Conservation (phyloP, 1,140 invertebrate genomes). For the Eriosoma lanigerum region DNA sequence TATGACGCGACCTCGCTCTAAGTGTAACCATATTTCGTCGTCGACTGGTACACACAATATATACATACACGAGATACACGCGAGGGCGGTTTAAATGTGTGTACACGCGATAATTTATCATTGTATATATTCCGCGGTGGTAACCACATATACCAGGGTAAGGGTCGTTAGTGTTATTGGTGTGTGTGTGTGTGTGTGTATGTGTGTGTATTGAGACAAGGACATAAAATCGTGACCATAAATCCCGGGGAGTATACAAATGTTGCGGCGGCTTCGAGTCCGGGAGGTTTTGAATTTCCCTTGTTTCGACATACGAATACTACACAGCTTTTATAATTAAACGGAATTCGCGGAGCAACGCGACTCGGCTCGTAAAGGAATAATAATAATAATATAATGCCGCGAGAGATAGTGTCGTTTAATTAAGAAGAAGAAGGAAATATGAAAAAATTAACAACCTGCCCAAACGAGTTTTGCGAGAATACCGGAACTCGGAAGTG, state of each 20-base stretch:
- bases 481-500: too few relatives aligned
- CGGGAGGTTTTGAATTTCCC: slow-evolving; percentile 16
- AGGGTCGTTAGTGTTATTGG: slow-evolving; percentile 4
- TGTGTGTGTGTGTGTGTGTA: not conserved
- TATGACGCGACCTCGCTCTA: slow-evolving; percentile 25
- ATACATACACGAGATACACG: too few relatives aligned
- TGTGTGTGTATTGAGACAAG: not conserved
- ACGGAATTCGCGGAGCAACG: not conserved
- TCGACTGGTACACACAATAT: not conserved
- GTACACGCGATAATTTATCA: not conserved
- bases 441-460: too few relatives aligned
- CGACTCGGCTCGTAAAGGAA: not conserved
- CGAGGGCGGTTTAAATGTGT: too few relatives aligned
- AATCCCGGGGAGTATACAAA: not conserved
- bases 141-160: not conserved
- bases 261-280: not conserved
- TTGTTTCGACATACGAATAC: not conserved
- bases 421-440: too few relatives aligned
- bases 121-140: not conserved
- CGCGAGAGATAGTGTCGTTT: too few relatives aligned
- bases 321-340: not conserved
- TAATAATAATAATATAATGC: not conserved
- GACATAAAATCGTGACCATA: slow-evolving; percentile 16
- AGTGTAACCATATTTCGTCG: slow-evolving; percentile 47
- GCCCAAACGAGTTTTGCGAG: too few relatives aligned